Base-by-base conservation (phyloP, 1,140 invertebrate genomes). In the Bombus vancouverensis region DNA sequence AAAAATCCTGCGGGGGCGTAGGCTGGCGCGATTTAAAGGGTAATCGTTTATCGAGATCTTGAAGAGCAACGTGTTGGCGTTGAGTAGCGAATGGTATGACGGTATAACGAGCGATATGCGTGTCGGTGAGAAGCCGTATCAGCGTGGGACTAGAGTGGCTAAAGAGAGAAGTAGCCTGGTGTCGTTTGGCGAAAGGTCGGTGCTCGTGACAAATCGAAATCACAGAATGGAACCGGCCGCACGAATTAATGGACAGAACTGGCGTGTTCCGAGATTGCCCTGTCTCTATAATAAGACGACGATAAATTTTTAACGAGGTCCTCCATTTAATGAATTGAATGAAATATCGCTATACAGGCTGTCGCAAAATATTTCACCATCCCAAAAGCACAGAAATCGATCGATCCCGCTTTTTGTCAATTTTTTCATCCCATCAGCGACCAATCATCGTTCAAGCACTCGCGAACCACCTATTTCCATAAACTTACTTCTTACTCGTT, bases 51-150 rank as follows among this genome's bases (percentile, higher is more conserved):
- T 74, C 9, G 42, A 25, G 73, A 74, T 74, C 73, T 74, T 53
- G 73, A 74, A 53, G 72, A 53, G 44, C 42, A 53, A 74, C 73
- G 42, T 10, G 73, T 13, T 34, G 42, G n/a, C 42, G 42, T 44
- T 22, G 70, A 71, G 25, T n/a, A n/a, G 70, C 12, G 37, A 39
- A 15, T 13, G 59, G 37, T n/a, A 44, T 73, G 72, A 73, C 72
- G n/a, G 42, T 25, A 53, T 74, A 76, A 76, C 74, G 74, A 76
- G 74, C 53, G 22, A 28, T 39, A n/a, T 13, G 53, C 74, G 75
- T 62, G 75, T 76, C 28, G 39, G 18, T 44, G 28, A 37, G 59
- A 44, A 47, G 42, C 34, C 25, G 34, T 22, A 22, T 39, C 28
- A 39, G 8, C 62, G 39, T 66, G 9, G 25, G 15, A 32, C 37